Evolutionary conservation across 2,113 vertebrate species (phyloP), one percentile per base, ranked within the genome.

Genomic region (Semicossyphus pulcher): DNA sequence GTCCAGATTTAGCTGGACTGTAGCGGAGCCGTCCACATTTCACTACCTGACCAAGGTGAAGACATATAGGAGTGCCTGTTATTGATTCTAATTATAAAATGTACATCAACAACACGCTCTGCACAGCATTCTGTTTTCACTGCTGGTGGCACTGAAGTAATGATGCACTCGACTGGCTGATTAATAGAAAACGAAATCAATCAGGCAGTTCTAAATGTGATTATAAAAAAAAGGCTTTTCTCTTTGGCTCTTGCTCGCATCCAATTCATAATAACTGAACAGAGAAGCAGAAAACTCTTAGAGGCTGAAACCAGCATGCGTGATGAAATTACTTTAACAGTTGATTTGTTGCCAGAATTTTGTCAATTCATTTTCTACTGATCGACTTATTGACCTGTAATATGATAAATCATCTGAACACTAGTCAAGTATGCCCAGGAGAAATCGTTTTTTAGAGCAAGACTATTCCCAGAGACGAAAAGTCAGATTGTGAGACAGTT

Each of bases 1-100:
- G 28, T 66, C 70, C 86, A 77, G 67, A 65, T 58, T 26, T 68
- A 64, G 39, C 64, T 48, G 72, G 54, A 82, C 78, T 72, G 36
- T 48, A 52, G 15, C 28, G 5, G 18, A 39, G 45, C 58, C 6
- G 6, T 61, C 45, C 69, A 73, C 58, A 70, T 67, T 71, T 78
- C 69, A 66, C 48, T 31, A 66, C 65, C 57, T 76, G 63, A 52
- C 75, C 36, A 26, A 75, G 60, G 61, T 36, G 25, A 48, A 63
- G 63, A 81, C 47, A 15, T 34, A 41, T 37, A 69, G 44, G 14
- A 69, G 31, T 15, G n/a, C 10, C 37, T 39, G 41, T 10, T 51
- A 41, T 76, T 52, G 63, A 62, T 71, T 84, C 42, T 45, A 69
- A 74, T 74, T 82, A 31, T 70, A 69, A 58, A 56, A 29, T 59